Percentiles rank a stretch among this genome's conserved stretches.
These are phyloP conservation scores for Phataginus tricuspis DNA, from an alignment of 2,797 vertebrate genomes.

Conservation along the genomic window DNA sequence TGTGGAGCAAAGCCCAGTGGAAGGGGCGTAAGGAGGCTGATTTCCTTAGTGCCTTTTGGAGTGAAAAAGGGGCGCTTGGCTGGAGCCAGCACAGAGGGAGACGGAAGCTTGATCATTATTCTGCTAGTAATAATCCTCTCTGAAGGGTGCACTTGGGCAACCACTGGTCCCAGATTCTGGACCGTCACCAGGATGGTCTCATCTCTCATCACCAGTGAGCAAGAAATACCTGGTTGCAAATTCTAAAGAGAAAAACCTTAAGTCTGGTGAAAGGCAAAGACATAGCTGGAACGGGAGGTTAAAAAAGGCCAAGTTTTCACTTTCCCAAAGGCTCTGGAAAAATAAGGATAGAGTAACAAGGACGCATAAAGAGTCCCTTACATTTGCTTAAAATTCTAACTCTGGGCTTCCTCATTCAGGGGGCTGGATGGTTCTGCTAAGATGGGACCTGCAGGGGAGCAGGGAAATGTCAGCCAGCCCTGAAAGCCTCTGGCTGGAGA, in stretches of 20 bases:
- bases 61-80: background rate
- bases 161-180: background rate
- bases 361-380: background rate
- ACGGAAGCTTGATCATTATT: fast-evolving
- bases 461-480: background rate
- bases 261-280: background rate
- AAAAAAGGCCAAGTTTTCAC: background rate
- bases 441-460: no score
- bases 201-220: no score
- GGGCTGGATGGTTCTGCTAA: background rate
- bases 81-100: background rate
- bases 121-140: background rate
- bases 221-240: background rate
- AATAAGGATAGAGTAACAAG: background rate
- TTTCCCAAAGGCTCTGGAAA: background rate
- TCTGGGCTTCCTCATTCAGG: background rate
- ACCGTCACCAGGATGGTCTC: background rate
- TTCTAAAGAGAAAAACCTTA: background rate
- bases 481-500: background rate
- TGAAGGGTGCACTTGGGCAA: background rate
- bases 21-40: fast-evolving
- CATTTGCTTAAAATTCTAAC: background rate
- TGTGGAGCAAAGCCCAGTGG: background rate
- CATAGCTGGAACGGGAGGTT: background rate
- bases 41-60: no score